Conservation (phyloP, 2,797 vertebrate species). For the Morelia viridis region DNA sequence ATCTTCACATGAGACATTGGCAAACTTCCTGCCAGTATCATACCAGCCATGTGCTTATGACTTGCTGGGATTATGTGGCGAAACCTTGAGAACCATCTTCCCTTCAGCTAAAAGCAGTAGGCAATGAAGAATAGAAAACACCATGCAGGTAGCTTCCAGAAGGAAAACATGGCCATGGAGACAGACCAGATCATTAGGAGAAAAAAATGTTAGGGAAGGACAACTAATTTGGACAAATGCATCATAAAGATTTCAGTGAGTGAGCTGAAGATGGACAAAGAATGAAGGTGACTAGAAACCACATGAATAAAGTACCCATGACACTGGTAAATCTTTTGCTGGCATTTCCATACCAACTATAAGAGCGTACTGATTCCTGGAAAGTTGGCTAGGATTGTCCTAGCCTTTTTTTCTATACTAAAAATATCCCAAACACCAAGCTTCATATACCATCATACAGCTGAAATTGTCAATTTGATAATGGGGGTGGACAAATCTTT, state of each 20-base stretch:
- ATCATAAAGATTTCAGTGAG: neutral
- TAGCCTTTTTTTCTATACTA: neutral
- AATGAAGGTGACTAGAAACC: neutral
- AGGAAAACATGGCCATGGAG: neutral
- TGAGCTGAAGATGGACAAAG: neutral
- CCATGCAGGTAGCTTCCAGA: neutral
- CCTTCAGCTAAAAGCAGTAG: neutral
- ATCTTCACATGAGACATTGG: neutral
- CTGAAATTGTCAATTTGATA: neutral
- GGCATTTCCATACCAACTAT: neutral
- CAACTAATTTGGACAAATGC: neutral
- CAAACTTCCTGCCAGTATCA: neutral
- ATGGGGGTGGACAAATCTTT: neutral
- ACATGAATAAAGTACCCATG: neutral
- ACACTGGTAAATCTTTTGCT: neutral
- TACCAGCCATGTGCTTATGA: neutral
- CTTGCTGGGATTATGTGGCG: neutral
- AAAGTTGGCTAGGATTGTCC: neutral
- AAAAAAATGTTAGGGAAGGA: neutral
- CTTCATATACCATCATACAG: neutral
- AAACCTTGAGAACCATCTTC: neutral
- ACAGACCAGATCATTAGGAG: neutral
- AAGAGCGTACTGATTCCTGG: neutral
- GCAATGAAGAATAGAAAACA: neutral
- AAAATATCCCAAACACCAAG: neutral